A percentile compares a stretch with the other conserved stretches of the same genome.
These are phyloP conservation scores for Montipora cactus DNA, from an alignment of 64 coral and sea anemone genomes.

Conservation along the genomic window DNA sequence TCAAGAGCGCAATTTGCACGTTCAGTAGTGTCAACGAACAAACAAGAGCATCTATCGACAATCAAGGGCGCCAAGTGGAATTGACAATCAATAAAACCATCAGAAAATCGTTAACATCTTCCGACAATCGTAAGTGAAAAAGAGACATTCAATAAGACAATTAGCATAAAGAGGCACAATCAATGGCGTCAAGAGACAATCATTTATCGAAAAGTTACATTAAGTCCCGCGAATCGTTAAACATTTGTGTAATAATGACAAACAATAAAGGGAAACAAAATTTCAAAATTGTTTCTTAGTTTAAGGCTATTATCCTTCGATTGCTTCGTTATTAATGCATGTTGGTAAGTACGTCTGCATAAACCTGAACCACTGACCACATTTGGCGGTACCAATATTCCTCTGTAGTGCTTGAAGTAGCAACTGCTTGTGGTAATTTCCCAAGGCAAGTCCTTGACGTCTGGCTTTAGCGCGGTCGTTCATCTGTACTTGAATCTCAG, in stretches of 20 bases:
- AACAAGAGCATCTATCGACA: conserved; percentile 57
- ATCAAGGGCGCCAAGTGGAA: conserved; percentile 50
- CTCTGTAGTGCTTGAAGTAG: too few species aligned
- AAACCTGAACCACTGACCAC: background rate
- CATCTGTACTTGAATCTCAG: too few species aligned
- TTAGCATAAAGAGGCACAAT: conserved; percentile 86
- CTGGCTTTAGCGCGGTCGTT: too few species aligned
- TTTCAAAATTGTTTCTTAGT: conserved; percentile 80
- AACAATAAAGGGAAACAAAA: conserved; percentile 79
- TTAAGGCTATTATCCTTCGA: conserved; percentile 76
- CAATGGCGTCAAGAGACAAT: conserved; percentile 85
- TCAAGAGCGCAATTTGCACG: conserved; percentile 51
- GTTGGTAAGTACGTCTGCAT: conserved; percentile 72
- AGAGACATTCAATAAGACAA: conserved; percentile 69
- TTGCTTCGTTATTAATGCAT: conserved; percentile 68
- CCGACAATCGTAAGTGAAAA: too few species aligned
- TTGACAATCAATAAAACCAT: too few species aligned
- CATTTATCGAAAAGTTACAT: conserved; percentile 84
- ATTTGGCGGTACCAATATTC: too few species aligned
- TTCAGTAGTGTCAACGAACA: conserved; percentile 37
- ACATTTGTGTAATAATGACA: conserved; percentile 81
- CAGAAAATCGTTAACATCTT: too few species aligned
- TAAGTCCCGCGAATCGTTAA: conserved; percentile 76
- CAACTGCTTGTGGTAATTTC: too few species aligned
- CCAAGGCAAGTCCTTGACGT: too few species aligned